Evolutionary conservation across 2,797 vertebrate genomes (phyloP).

Genomic region (Morelia viridis): DNA sequence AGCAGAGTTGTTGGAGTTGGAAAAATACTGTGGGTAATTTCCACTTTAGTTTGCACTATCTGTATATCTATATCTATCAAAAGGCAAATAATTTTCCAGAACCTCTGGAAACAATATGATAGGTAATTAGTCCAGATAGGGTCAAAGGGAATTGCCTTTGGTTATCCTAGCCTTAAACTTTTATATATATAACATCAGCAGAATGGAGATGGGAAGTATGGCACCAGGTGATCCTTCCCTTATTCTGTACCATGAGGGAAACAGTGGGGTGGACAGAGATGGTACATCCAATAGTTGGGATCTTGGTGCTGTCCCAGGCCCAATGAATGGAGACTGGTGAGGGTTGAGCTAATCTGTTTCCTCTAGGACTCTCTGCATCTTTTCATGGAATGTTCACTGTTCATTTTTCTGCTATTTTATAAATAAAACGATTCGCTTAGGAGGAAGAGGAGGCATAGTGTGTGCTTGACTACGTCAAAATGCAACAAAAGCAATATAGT

Average conservation of each 20-base stretch:
- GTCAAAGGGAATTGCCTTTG: background rate
- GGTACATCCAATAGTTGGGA: background rate
- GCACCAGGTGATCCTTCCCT: background rate
- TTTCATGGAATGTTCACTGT: background rate
- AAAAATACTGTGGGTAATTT: background rate
- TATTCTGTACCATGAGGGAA: background rate
- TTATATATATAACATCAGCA: background rate
- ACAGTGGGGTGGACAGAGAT: background rate
- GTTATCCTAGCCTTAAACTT: background rate
- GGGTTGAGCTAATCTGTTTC: background rate
- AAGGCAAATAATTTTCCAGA: background rate
- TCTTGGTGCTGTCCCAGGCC: background rate
- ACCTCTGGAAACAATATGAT: background rate
- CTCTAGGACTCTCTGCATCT: background rate
- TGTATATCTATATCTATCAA: background rate
- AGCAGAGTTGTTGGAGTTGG: background rate
- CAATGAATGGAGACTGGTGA: background rate
- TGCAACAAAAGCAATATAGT: background rate
- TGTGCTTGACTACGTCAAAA: background rate
- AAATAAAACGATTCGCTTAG: background rate
- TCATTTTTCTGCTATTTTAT: background rate
- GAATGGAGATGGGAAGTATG: background rate
- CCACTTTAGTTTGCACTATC: background rate
- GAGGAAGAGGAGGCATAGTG: background rate
- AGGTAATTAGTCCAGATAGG: background rate